A percentile compares a stretch with the other conserved stretches of the same genome.
phyloP scores from a whole-genome alignment of 1,140 invertebrate species.

The Bombyx mandarina region DNA sequence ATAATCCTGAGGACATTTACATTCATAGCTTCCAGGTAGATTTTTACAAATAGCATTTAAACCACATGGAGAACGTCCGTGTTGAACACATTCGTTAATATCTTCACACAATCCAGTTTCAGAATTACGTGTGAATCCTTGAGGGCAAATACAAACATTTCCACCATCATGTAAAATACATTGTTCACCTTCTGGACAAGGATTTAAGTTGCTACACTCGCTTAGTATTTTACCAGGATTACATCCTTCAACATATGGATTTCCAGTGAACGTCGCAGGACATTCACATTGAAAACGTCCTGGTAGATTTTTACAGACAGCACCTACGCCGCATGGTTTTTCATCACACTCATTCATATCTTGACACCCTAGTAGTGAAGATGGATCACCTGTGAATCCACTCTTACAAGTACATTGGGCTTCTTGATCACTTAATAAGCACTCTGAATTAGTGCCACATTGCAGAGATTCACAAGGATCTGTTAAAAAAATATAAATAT shows the following conservation, averaged over 20 bases:
- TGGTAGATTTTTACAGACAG: constrained; percentile 89
- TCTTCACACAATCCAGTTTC: constrained; percentile 85
- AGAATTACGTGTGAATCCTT: constrained; percentile 83
- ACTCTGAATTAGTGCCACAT: constrained; percentile 91
- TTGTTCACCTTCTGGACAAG: constrained; percentile 86
- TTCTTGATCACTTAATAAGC: constrained; percentile 86
- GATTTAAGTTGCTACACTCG: constrained; percentile 80
- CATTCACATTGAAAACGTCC: constrained; percentile 91
- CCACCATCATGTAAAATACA: constrained; percentile 84
- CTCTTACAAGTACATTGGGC: constrained; percentile 87
- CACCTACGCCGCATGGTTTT: constrained; percentile 84
- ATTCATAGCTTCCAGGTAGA: constrained; percentile 93
- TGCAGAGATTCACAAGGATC: constrained; percentile 90
- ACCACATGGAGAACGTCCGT: constrained; percentile 84
- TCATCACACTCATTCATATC: constrained; percentile 90
- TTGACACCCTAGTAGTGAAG: constrained; percentile 80
- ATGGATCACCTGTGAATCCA: constrained; percentile 81
- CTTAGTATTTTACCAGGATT: constrained; percentile 73
- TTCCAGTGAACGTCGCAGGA: constrained; percentile 79
- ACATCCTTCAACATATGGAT: constrained; percentile 82
- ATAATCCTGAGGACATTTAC: constrained; percentile 88
- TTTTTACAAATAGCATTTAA: constrained; percentile 92
- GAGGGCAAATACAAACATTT: constrained; percentile 89
- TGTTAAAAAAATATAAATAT: constrained; percentile 47
- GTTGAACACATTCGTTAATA: constrained; percentile 88